Evolutionary conservation across 2,888 invertebrate genomes (phyloP), one percentile per base, ranked within the genome.

Genomic region (Quadroppia sp.): DNA sequence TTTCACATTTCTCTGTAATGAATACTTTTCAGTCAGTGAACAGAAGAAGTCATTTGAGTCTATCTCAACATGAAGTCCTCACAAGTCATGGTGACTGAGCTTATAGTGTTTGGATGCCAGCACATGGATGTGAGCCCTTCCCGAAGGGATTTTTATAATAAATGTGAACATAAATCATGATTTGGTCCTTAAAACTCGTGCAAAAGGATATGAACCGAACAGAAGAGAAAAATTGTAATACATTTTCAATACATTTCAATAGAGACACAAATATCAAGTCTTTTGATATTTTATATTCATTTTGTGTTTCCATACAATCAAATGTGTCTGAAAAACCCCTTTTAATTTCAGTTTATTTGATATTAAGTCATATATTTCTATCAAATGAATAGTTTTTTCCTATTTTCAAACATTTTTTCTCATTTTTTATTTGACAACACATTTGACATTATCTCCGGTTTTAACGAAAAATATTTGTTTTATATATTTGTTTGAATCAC

Each of bases 121-220:
- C 15, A 42, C 67, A 67, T 2, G 23, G 25, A 67, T 67, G 23
- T 36, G 17, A 42, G n/a, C 15, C 67, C 32, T 67, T n/a, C 67
- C 67, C 67, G 67, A 23, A 40, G 67, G 67, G 67, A 67, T 67
- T 67, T 67, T 67, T 67, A 67, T 67, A 67, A 67, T 67, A 67
- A 67, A 67, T 67, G 67, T 67, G 15, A 36, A 40, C 42, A 67
- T 67, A 67, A 67, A 67, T 67, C 67, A 67, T 67, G 67, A 67
- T 67, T 67, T 67, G 20, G 7, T 20, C 25, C 40, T 13, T 42
- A 20, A 36, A 67, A 40, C 30, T 30, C 59, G 30, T 67, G 25
- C n/a, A 67, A 42, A 20, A 42, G 40, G 40, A 67, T 67, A 42
- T 67, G 67, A 67, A 67, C 67, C 42, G 20, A 6, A 25, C 42